phyloP scores from a whole-genome alignment of 92 coral and sea anemone species.

The Anthopleura xanthogrammica region DNA sequence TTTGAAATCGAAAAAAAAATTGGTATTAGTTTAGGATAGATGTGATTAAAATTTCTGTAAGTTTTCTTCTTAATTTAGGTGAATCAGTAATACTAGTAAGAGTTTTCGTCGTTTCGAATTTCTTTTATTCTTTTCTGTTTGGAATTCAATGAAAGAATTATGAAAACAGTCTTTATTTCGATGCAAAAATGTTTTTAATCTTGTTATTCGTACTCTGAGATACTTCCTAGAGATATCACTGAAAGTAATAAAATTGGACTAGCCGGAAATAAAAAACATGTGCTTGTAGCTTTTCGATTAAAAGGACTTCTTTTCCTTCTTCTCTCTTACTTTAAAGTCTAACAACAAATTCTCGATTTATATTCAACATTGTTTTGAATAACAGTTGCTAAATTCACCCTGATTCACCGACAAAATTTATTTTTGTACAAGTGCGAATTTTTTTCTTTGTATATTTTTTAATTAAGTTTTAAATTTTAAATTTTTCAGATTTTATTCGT shows the following conservation, averaged over 20 bases:
- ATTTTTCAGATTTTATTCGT: no score
- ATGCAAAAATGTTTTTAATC: neutral
- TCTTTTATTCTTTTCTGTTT: neutral
- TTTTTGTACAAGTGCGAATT: neutral
- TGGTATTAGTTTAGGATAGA: neutral
- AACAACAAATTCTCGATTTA: neutral
- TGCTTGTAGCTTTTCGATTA: neutral
- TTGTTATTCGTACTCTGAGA: neutral
- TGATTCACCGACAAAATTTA: no score
- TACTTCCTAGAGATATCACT: neutral
- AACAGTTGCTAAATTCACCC: neutral
- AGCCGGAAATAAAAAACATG: neutral
- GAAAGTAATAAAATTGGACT: neutral
- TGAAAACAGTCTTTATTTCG: neutral
- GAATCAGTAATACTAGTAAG: no score
- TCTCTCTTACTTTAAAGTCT: neutral
- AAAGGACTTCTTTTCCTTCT: neutral
- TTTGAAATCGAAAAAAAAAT: neutral
- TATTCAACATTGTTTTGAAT: neutral
- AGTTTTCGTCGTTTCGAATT: neutral
- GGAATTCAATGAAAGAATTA: neutral
- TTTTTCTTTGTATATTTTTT: no score
- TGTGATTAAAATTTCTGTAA: neutral
- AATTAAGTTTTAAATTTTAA: no score
- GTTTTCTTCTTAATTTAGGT: neutral